Evolutionary conservation across 2,888 invertebrate genomes (phyloP), one percentile per base, ranked within the genome.

Genomic region (Noctua janthina): DNA sequence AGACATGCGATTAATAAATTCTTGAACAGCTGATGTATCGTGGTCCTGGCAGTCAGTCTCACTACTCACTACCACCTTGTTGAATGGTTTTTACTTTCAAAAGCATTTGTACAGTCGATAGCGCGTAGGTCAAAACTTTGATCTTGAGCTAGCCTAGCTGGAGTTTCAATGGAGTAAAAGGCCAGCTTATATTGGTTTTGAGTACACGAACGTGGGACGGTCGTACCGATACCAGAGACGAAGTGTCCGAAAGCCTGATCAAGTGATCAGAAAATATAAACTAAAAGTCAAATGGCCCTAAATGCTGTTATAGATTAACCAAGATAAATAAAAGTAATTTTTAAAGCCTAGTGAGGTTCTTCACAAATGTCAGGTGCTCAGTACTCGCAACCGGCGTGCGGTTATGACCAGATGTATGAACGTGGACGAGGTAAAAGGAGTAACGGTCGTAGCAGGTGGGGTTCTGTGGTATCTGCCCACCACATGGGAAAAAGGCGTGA

Each of bases 1-100:
- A 46, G 46, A 76, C 54, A 76, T 54, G 15, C 68, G 59, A 17
- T 39, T 66, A 15, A 64, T 46, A 54, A 62, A 71, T 70, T 29
- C 2, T 46, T 20, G 39, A 20, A 74, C 11, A 23, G 2, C 17
- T 11, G 11, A 23, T 2, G 62, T 8, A 23, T 49, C 17, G 5
- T 68, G 43, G 10, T 35, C 4, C 35, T 35, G 10, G 17, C 20
- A 64, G 20, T 20, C 35, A 62, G 62, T 35, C n/a, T 59, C 13
- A 59, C 13, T 59, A 13, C 29, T 64, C 23, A 10, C 3, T 54
- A 54, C 56, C 2, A 56, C 3, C 56, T 62, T 62, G 62, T 17
- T 62, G 29, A 64, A 64, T 35, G 29, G 62, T 17, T 64, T 66
- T 35, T 64, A 64, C 35, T 35, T 35, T 17, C 17, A 17, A 29